A percentile compares a stretch with the other conserved stretches of the same genome.
phyloP scores from a whole-genome alignment of 1,140 invertebrate genomes.

The Tetraneura akinire region DNA sequence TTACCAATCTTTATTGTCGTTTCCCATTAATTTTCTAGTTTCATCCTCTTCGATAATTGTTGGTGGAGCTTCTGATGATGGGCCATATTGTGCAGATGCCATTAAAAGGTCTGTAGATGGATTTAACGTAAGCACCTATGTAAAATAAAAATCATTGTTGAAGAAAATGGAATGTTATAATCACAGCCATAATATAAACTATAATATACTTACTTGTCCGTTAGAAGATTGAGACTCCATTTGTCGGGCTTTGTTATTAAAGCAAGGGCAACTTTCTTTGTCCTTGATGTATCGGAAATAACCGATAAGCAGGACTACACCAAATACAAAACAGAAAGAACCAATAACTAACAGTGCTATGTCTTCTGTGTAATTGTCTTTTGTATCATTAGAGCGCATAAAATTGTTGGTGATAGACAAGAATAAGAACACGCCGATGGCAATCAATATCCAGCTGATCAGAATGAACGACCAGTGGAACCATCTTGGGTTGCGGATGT shows the following conservation, averaged over 20 bases:
- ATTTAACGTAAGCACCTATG: slow-evolving; percentile 61
- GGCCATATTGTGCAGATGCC: slow-evolving; percentile 68
- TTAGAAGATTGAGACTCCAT: slow-evolving; percentile 57
- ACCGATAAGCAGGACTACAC: slow-evolving; percentile 54
- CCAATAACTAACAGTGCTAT: slow-evolving; percentile 53
- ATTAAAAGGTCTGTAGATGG: slow-evolving; percentile 73
- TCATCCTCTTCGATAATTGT: slow-evolving; percentile 64
- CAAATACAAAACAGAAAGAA: slow-evolving; percentile 55
- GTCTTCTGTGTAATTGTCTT: slow-evolving; percentile 43
- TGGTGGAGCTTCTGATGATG: slow-evolving; percentile 69
- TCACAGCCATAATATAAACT: too few species aligned
- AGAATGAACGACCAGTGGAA: slow-evolving; percentile 31
- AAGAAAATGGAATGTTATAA: neutral
- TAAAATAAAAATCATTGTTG: slow-evolving; percentile 25
- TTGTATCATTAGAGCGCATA: neutral
- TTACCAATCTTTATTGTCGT: slow-evolving; percentile 69
- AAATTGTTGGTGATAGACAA: slow-evolving; percentile 23
- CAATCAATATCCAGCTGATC: slow-evolving; percentile 34
- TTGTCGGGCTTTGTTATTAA: slow-evolving; percentile 57
- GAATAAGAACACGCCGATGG: slow-evolving; percentile 20
- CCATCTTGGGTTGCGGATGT: slow-evolving; percentile 25
- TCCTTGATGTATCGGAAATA: slow-evolving; percentile 56
- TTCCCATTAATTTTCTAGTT: slow-evolving; percentile 68
- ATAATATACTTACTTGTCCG: slow-evolving; percentile 57
- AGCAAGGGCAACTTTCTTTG: slow-evolving; percentile 57